A percentile compares a stretch with the other conserved stretches of the same genome.
Evolutionary conservation across 2,113 vertebrate genomes (phyloP).

Genomic region (Halichoerus grypus): DNA sequence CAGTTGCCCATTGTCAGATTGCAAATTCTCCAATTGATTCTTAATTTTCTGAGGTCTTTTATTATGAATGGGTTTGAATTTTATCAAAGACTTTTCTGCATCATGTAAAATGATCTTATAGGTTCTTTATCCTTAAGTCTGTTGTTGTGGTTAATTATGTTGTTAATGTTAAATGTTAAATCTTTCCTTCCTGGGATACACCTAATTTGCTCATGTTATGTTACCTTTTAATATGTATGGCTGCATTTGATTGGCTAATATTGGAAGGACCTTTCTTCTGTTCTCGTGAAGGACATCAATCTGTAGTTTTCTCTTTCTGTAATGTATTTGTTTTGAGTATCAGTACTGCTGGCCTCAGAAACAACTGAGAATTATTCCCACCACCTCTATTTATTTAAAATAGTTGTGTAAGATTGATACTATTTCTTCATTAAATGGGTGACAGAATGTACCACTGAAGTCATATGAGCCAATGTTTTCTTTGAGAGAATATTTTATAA

Average conservation of each 20-base stretch:
- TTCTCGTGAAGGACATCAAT: not conserved
- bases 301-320: not conserved
- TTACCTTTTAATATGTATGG: not conserved
- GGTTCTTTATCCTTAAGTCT: not conserved
- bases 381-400: not conserved
- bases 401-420: not conserved
- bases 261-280: not conserved
- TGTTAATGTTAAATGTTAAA: constrained; percentile 5
- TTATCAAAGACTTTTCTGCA: not conserved
- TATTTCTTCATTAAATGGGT: constrained; percentile 17
- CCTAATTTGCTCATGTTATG: not conserved
- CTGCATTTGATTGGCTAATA: not conserved
- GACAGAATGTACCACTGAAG: not conserved
- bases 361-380: not conserved
- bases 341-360: not conserved
- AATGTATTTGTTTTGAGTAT: not conserved
- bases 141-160: not conserved
- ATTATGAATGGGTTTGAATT: constrained; percentile 1
- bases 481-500: constrained; percentile 14
- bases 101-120: not conserved
- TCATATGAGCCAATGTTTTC: not conserved
- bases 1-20: not conserved
- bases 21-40: not conserved
- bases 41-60: not conserved
- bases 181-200: constrained; percentile 2